Evolutionary conservation across 2,888 invertebrate genomes (phyloP), one percentile per base, ranked within the genome.

Genomic region (Cylindroiulus punctatus): DNA sequence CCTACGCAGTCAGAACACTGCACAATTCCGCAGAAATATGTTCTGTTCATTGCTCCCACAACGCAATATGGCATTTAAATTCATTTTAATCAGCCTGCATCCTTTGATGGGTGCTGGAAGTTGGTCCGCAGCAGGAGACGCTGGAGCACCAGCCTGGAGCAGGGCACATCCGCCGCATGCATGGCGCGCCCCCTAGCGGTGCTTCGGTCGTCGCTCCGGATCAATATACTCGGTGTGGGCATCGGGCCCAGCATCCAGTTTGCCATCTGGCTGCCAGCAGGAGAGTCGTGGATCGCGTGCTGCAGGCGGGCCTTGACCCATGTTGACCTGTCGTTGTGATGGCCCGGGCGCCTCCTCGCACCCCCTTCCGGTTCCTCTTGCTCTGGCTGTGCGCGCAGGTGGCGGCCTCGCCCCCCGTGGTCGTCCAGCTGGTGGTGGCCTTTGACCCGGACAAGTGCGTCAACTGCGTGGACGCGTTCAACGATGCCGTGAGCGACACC

Each of bases 341-440:
- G 47, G 47, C 47, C 47, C 47, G 47, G 47, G 47, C 47, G 47
- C 47, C 47, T 47, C 47, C 47, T 47, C 47, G 47, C 47, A 47
- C 47, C 47, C 47, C 47, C 47, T 47, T 47, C 47, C 47, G 8
- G 14, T 17, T 47, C 14, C 47, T 47, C 14, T 47, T 47, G 47
- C 47, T 47, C 14, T 17, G 2, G 47, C 47, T 5, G 42, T 47
- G 47, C 7, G 14, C 14, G 47, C 47, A 17, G 47, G 2, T 17
- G 47, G 17, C 47, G n/a, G 47, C 47, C 47, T 47, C 47, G 17
- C 47, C 47, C 17, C 47, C 47, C 47, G 47, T 47, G 14, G 47
- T 47, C 47, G 47, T 47, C 47, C 47, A 47, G 47, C 47, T 47
- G 47, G 47, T 47, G 47, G 47, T 47, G 47, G 47, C 47, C 47